Conservation (phyloP, 92 coral and sea anemone genomes). For the Umimayanthus kanabou region DNA sequence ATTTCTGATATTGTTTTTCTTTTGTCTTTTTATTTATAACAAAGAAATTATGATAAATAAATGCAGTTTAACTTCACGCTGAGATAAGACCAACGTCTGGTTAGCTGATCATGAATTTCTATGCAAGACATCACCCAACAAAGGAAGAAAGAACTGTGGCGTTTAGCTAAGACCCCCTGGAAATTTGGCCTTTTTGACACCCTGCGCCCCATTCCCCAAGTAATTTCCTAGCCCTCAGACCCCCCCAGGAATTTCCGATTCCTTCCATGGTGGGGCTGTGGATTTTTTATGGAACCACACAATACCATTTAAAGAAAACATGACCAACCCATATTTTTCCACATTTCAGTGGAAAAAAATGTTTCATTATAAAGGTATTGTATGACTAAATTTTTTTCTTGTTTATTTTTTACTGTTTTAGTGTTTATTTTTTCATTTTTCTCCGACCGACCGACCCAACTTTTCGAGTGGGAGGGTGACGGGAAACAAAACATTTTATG, state of each 20-base stretch:
- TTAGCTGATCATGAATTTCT: not conserved
- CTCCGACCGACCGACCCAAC: too few relatives aligned
- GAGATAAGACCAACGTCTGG: not conserved
- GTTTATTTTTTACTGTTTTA: too few relatives aligned
- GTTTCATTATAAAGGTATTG: too few relatives aligned
- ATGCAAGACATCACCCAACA: not conserved
- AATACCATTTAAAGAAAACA: too few relatives aligned
- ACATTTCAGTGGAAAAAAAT: too few relatives aligned
- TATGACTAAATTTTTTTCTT: too few relatives aligned
- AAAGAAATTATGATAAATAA: not conserved
- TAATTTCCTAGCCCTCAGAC: not conserved
- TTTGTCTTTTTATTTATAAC: not conserved
- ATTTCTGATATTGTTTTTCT: not conserved
- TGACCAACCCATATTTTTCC: too few relatives aligned
- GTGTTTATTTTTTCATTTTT: too few relatives aligned
- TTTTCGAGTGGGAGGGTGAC: too few relatives aligned
- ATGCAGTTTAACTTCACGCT: not conserved
- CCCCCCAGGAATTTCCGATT: not conserved
- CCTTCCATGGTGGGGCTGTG: not conserved
- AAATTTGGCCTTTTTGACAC: constrained; percentile 1
- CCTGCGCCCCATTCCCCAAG: not conserved
- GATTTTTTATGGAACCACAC: not conserved
- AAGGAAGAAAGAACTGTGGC: not conserved
- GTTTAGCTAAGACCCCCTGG: not conserved
- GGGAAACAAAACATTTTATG: too few relatives aligned